Evolutionary conservation across 1,140 invertebrate genomes (phyloP).

Genomic region (Wasmannia auropunctata): DNA sequence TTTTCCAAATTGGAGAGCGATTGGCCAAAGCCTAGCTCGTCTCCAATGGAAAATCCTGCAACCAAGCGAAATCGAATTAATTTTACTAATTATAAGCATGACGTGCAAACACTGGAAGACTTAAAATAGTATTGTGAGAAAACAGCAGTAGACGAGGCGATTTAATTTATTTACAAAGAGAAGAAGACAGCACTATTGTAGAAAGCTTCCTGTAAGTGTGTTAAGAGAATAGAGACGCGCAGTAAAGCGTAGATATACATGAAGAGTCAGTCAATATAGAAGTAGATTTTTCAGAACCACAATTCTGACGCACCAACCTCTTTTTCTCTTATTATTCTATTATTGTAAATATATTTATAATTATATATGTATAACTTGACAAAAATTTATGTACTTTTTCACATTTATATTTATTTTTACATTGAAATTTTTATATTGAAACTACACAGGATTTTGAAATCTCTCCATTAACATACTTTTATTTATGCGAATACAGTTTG

Average conservation of each 20-base stretch:
- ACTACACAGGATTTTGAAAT: background rate
- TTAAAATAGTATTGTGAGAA: background rate
- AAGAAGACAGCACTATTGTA: background rate
- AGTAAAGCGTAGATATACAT: background rate
- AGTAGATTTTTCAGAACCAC: background rate
- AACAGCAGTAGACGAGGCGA: background rate
- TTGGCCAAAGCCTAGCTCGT: conserved; percentile 92
- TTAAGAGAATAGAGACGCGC: background rate
- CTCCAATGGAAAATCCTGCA: conserved; percentile 93
- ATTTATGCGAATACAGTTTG: background rate
- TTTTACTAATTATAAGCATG: background rate
- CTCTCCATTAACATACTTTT: background rate
- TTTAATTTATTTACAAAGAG: conserved; percentile 29
- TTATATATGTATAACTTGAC: background rate
- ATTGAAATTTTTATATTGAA: background rate
- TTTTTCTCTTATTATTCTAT: background rate
- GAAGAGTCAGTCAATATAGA: background rate
- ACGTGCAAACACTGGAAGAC: background rate
- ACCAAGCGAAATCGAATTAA: conserved; percentile 56
- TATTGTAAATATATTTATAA: background rate
- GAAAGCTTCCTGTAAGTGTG: conserved; percentile 27
- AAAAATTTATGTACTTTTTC: background rate
- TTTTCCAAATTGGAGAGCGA: conserved; percentile 91
- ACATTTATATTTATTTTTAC: background rate
- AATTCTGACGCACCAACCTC: background rate